Percentiles rank a stretch among this genome's conserved stretches.
phyloP scores from a whole-genome alignment of 2,888 invertebrate species.

The Eilema depressum region DNA sequence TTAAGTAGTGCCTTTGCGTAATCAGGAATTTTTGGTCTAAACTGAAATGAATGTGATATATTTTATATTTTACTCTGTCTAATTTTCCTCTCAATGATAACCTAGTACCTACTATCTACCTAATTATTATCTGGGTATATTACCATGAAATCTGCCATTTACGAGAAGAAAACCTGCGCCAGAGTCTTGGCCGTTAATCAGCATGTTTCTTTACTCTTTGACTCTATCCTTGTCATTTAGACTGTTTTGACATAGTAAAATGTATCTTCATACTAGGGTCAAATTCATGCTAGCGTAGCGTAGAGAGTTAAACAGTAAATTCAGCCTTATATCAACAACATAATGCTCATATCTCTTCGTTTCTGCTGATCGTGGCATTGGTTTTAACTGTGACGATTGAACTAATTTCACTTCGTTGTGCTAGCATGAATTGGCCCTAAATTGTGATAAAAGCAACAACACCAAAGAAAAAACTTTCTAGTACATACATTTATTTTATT shows the following conservation, averaged over 20 bases:
- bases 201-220: background rate
- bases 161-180: too few species aligned
- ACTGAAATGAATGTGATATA: too few species aligned
- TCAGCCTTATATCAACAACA: background rate
- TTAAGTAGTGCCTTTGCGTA: background rate
- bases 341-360: background rate
- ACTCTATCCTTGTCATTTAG: background rate
- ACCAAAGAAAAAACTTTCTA: constrained; percentile 53
- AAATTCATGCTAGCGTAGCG: background rate
- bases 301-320: background rate
- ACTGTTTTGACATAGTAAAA: background rate
- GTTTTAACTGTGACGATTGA: background rate
- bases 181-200: background rate
- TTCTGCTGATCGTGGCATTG: too few species aligned
- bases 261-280: background rate
- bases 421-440: background rate
- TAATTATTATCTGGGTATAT: background rate
- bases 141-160: too few species aligned
- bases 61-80: too few species aligned
- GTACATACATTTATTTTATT: constrained; percentile 80
- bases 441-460: background rate
- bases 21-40: background rate
- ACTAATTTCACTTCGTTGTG: background rate
- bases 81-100: background rate
- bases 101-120: background rate